Evolutionary conservation across 2,797 vertebrate genomes (phyloP).

Genomic region (Pristis pectinata): DNA sequence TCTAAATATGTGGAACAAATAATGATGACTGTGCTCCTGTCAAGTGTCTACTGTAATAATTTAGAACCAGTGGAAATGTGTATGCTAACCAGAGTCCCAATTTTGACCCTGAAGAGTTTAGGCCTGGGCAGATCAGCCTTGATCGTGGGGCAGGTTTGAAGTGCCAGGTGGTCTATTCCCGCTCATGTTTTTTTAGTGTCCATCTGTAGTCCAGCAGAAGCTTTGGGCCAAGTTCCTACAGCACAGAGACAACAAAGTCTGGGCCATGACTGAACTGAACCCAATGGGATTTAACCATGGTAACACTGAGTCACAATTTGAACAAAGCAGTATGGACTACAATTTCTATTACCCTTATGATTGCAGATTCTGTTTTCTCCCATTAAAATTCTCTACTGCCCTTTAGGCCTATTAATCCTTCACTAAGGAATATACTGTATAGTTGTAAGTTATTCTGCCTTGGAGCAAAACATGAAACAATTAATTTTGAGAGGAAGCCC

Average conservation of each 20-base stretch:
- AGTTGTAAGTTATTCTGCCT: background rate
- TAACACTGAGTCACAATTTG: background rate
- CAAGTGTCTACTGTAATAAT: background rate
- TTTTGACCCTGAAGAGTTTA: background rate
- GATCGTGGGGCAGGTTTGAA: no score
- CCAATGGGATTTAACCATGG: background rate
- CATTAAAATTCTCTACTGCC: background rate
- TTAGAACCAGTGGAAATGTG: background rate
- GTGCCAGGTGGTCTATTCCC: no score
- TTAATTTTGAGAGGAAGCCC: background rate
- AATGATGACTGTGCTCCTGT: background rate
- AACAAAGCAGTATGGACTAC: background rate
- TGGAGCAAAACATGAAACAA: background rate
- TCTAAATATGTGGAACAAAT: background rate
- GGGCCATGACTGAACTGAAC: background rate
- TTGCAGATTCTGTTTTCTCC: background rate
- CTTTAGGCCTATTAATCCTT: background rate
- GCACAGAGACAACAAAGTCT: background rate
- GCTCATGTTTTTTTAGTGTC: background rate
- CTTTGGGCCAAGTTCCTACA: background rate
- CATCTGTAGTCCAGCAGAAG: background rate
- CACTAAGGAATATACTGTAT: background rate
- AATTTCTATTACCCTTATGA: background rate
- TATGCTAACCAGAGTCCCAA: background rate
- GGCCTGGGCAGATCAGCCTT: no score